These are phyloP conservation scores for Trichonephila clavata DNA, from an alignment of 1,140 invertebrate species.

Conservation along the genomic window DNA sequence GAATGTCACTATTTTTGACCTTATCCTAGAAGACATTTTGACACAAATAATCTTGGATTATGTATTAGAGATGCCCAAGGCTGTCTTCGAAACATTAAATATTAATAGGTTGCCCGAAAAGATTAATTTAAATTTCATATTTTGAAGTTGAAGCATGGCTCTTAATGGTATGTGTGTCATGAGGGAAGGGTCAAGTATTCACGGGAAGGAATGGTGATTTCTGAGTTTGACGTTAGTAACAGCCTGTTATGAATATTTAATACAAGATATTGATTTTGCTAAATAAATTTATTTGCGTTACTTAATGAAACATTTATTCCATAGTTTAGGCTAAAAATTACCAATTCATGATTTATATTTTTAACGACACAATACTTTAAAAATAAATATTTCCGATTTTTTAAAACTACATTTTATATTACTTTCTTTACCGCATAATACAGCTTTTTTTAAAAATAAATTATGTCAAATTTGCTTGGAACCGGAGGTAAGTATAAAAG, in stretches of 20 bases:
- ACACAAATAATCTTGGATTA: not conserved
- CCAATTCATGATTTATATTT: too few relatives aligned
- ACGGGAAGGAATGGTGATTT: not conserved
- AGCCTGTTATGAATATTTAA: constrained; percentile 39
- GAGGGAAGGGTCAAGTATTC: not conserved
- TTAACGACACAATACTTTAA: too few relatives aligned
- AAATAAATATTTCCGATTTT: too few relatives aligned
- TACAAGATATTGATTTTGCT: not conserved
- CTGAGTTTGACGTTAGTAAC: constrained; percentile 2
- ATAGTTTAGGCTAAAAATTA: not conserved
- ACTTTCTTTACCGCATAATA: too few relatives aligned
- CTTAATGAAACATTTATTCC: not conserved
- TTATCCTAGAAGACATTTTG: not conserved
- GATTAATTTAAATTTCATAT: constrained; percentile 39
- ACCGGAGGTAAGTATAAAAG: too few relatives aligned
- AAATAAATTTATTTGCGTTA: not conserved
- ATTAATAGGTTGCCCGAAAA: constrained; percentile 9
- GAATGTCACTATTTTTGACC: not conserved
- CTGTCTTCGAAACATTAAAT: not conserved
- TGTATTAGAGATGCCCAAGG: not conserved
- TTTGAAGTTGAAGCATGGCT: not conserved
- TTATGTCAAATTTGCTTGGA: too few relatives aligned
- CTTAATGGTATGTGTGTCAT: not conserved
- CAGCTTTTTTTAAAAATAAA: too few relatives aligned
- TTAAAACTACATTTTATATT: too few relatives aligned